Conservation (phyloP, 2,797 vertebrate genomes). For the Bovichtus variegatus region DNA sequence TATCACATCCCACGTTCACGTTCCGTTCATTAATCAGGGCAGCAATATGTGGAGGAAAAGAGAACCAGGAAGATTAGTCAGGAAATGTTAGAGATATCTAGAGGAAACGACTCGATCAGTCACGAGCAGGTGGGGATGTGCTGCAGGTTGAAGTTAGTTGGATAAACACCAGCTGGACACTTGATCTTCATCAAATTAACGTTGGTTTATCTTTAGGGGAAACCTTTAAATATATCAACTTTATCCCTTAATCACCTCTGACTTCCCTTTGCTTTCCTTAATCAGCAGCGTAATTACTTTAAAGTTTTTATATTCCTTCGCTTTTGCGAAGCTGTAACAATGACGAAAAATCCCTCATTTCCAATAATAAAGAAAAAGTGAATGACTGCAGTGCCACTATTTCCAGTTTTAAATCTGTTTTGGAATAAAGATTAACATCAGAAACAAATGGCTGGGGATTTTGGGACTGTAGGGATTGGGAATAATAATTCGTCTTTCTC, state of each 20-base stretch:
- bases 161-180: slow-evolving; percentile 12
- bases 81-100: too few relatives aligned
- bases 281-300: not conserved
- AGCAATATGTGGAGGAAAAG: too few relatives aligned
- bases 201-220: not conserved
- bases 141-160: not conserved
- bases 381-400: not conserved
- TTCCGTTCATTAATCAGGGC: not conserved
- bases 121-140: not conserved
- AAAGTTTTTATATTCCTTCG: not conserved
- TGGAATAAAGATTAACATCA: slow-evolving; percentile 63
- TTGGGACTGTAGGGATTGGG: slow-evolving; percentile 59
- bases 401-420: slow-evolving; percentile 58
- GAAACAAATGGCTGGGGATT: slow-evolving; percentile 66
- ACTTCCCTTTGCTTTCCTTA: slow-evolving; percentile 2
- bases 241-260: slow-evolving; percentile 1
- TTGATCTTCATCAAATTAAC: not conserved
- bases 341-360: not conserved
- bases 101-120: not conserved
- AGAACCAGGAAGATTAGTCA: not conserved
- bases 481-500: slow-evolving; percentile 64
- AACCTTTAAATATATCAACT: not conserved
- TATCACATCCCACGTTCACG: not conserved
- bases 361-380: not conserved
- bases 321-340: not conserved